phyloP scores from a whole-genome alignment of 2,797 vertebrate species.

The Eulemur mongoz region DNA sequence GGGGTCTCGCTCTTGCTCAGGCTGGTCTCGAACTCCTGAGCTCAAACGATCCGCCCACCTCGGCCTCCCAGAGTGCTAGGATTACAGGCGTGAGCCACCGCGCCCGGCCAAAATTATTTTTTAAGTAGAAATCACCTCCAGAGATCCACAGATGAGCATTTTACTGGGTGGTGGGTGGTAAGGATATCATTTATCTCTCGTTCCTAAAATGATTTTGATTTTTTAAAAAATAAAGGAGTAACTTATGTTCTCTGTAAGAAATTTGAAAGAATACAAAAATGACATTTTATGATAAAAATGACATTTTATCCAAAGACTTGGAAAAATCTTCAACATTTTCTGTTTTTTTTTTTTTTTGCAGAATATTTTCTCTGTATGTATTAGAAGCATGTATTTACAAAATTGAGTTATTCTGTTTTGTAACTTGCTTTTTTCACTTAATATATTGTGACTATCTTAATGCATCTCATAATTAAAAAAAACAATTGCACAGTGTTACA shows the following conservation, averaged over 20 bases:
- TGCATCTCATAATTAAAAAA: neutral
- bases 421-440: neutral
- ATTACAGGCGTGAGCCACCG: no score
- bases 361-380: neutral
- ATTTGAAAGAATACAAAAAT: neutral
- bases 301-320: neutral
- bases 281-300: neutral
- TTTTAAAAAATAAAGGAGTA: neutral
- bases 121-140: neutral
- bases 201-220: conserved; percentile 18
- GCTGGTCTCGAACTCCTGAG: no score
- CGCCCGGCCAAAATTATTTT: neutral
- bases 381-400: neutral
- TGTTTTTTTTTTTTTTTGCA: neutral
- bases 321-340: neutral
- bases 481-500: neutral
- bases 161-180: neutral
- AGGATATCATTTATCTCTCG: neutral
- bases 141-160: neutral
- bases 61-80: no score
- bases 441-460: neutral
- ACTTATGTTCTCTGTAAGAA: neutral
- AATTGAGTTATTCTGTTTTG: neutral
- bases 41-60: no score
- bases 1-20: no score